Evolutionary conservation across 2,113 vertebrate genomes (phyloP).

Genomic region (Agapornis roseicollis): DNA sequence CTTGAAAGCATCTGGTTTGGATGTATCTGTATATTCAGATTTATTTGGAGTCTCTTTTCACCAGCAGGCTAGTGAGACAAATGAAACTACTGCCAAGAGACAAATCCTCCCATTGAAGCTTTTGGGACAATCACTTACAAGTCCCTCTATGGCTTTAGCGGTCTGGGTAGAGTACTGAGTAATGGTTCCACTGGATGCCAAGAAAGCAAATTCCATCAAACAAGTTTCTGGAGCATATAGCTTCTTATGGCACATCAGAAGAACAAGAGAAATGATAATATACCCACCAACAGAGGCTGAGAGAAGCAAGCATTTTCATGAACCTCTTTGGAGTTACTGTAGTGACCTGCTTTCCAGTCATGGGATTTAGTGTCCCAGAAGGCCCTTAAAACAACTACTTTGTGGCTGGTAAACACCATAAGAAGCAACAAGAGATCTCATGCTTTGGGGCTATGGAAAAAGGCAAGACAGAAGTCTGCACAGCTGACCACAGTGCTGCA

Average conservation of each 20-base stretch:
- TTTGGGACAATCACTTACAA: neutral
- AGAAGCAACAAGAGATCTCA: neutral
- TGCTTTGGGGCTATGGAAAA: neutral
- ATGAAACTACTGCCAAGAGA: neutral
- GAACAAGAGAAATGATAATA: neutral
- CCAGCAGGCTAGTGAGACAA: neutral
- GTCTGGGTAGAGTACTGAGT: neutral
- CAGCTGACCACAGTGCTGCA: neutral
- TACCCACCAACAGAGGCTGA: neutral
- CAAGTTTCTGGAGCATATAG: neutral
- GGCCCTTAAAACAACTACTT: neutral
- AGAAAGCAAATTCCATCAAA: neutral
- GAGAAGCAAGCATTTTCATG: neutral
- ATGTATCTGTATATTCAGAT: neutral
- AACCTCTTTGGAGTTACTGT: neutral
- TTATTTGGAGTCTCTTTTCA: neutral
- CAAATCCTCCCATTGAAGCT: neutral
- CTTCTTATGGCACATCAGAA: neutral
- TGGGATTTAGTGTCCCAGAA: neutral
- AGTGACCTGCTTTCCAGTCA: neutral
- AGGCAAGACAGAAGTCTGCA: neutral
- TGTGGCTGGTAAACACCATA: neutral
- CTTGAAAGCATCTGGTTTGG: conserved; percentile 2
- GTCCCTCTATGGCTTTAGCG: neutral
- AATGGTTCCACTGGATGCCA: neutral